A percentile compares a stretch with the other conserved stretches of the same genome.
Evolutionary conservation across 2,888 invertebrate genomes (phyloP).

Genomic region (Belgica antarctica): DNA sequence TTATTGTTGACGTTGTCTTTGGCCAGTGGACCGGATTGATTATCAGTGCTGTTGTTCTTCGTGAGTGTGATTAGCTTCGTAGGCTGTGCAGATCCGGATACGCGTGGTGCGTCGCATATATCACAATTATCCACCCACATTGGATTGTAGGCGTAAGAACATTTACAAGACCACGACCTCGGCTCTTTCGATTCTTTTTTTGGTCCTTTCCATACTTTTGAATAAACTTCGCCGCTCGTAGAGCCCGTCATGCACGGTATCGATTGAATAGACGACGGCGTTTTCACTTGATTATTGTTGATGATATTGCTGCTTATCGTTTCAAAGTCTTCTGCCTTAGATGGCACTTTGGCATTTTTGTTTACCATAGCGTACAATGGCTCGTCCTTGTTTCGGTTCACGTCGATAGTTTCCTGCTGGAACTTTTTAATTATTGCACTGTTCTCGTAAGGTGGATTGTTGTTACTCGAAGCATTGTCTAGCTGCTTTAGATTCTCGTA

Average conservation of each 20-base stretch:
- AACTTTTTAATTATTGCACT: conserved; percentile 50
- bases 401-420: conserved; percentile 45
- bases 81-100: conserved; percentile 63
- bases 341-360: conserved; percentile 47
- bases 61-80: conserved; percentile 68
- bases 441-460: conserved; percentile 49
- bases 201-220: conserved; percentile 54
- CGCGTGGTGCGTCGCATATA: conserved; percentile 69
- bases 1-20: conserved; percentile 39
- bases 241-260: conserved; percentile 40
- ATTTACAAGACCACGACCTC: conserved; percentile 86
- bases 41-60: conserved; percentile 51
- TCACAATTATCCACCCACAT: conserved; percentile 77
- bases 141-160: conserved; percentile 84
- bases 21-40: conserved; percentile 30
- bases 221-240: neutral
- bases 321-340: conserved; percentile 16
- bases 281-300: conserved; percentile 49
- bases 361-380: conserved; percentile 56
- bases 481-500: conserved; percentile 42
- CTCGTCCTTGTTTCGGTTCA: conserved; percentile 45
- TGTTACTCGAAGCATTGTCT: conserved; percentile 40
- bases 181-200: conserved; percentile 52
- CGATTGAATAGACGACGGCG: conserved; percentile 40
- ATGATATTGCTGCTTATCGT: conserved; percentile 45